Conservation (phyloP, 1,140 invertebrate species). For the Tribolium castaneum region DNA sequence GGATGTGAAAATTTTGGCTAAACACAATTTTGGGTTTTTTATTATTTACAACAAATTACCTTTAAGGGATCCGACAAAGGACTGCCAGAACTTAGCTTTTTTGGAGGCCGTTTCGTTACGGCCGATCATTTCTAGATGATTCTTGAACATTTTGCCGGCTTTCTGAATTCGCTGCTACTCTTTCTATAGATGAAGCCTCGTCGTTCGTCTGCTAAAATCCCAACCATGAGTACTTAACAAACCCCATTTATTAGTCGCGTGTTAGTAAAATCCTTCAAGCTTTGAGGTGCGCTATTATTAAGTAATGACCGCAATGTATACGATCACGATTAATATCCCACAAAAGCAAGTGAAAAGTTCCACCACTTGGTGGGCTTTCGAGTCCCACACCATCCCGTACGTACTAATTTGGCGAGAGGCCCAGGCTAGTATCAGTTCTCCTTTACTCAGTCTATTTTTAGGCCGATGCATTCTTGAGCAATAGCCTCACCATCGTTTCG, state of each 20-base stretch:
- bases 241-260: neutral
- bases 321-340: slow-evolving; percentile 30
- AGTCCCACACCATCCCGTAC: slow-evolving; percentile 36
- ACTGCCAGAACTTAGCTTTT: slow-evolving; percentile 93
- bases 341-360: slow-evolving; percentile 43
- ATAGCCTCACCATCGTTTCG: slow-evolving; percentile 9
- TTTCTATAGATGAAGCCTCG: slow-evolving; percentile 20
- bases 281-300: neutral
- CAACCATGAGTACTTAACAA: neutral
- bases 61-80: slow-evolving; percentile 89
- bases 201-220: slow-evolving; percentile 9
- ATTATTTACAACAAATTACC: slow-evolving; percentile 66
- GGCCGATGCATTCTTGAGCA: slow-evolving; percentile 8
- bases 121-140: slow-evolving; percentile 91
- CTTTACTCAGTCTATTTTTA: slow-evolving; percentile 28
- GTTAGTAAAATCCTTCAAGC: neutral
- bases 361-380: slow-evolving; percentile 32
- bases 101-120: slow-evolving; percentile 90
- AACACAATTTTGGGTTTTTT: no score
- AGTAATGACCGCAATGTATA: slow-evolving; percentile 42
- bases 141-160: slow-evolving; percentile 80
- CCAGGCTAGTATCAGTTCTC: slow-evolving; percentile 31
- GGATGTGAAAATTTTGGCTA: no score
- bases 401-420: slow-evolving; percentile 43
- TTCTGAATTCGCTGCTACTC: slow-evolving; percentile 39